Percentiles rank a stretch among this genome's conserved stretches.
phyloP scores from a whole-genome alignment of 2,888 invertebrate genomes.

The Onchidella celtica region DNA sequence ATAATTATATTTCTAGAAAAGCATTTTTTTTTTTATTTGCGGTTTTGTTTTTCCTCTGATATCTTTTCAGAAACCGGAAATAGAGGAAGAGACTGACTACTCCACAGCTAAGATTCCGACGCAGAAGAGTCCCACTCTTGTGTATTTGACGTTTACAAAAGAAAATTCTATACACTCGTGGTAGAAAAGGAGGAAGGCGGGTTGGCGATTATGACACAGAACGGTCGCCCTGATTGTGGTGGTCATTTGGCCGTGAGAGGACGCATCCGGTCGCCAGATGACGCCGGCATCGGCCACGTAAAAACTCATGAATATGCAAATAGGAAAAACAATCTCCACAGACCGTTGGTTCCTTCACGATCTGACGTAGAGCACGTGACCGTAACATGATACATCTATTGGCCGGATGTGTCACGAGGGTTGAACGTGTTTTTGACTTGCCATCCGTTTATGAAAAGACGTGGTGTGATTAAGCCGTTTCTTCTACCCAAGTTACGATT shows the following conservation, averaged over 20 bases:
- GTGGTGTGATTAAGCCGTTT: not conserved
- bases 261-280: conserved; percentile 14
- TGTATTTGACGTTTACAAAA: no score
- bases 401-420: not conserved
- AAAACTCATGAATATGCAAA: conserved; percentile 25
- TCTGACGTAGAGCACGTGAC: conserved; percentile 4
- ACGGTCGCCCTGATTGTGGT: conserved; percentile 14
- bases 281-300: conserved; percentile 5
- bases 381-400: not conserved
- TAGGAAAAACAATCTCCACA: conserved; percentile 22
- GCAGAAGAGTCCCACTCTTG: no score
- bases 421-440: not conserved
- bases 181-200: not conserved
- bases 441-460: not conserved
- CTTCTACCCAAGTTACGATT: no score
- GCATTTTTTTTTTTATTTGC: no score
- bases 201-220: no score
- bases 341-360: conserved; percentile 17
- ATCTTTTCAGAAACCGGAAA: no score
- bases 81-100: no score
- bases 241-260: conserved; percentile 46
- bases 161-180: not conserved
- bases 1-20: no score
- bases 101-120: no score
- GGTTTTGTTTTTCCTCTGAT: no score